phyloP scores from a whole-genome alignment of 2,797 vertebrate genomes.

The Bufotes viridis region DNA sequence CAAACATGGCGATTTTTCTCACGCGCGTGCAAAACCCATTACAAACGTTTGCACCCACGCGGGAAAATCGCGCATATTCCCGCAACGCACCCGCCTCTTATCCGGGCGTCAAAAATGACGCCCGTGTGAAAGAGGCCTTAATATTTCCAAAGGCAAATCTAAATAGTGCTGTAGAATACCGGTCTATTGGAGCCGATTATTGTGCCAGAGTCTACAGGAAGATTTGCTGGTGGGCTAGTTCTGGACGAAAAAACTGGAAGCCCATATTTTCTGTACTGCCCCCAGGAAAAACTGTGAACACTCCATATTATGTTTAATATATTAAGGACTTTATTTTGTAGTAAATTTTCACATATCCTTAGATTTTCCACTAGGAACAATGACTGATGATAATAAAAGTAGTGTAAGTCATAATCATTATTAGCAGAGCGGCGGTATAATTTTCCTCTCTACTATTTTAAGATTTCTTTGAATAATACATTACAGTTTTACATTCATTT shows the following conservation, averaged over 20 bases:
- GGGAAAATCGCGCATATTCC: no score
- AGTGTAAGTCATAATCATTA: background rate
- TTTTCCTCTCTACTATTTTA: slow-evolving; percentile 46
- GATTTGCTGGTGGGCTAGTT: no score
- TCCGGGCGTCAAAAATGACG: no score
- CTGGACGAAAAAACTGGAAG: background rate
- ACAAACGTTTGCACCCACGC: no score
- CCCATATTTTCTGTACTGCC: background rate
- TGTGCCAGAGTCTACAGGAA: no score
- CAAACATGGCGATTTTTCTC: no score
- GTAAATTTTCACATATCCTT: background rate
- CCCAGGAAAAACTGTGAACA: background rate
- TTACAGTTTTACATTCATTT: slow-evolving; percentile 37
- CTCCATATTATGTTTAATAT: background rate
- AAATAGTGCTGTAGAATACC: no score
- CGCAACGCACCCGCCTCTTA: no score
- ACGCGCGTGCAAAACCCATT: no score
- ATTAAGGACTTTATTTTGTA: background rate
- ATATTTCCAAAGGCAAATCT: no score
- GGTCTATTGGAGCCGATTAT: no score
- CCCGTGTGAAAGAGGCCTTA: no score
- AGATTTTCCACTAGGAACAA: background rate
- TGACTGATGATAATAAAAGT: slow-evolving; percentile 4
- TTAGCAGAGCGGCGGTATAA: slow-evolving; percentile 35
- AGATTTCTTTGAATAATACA: slow-evolving; percentile 57